A percentile compares a stretch with the other conserved stretches of the same genome.
Evolutionary conservation across 2,113 vertebrate species (phyloP).

Genomic region (Erinaceus europaeus): DNA sequence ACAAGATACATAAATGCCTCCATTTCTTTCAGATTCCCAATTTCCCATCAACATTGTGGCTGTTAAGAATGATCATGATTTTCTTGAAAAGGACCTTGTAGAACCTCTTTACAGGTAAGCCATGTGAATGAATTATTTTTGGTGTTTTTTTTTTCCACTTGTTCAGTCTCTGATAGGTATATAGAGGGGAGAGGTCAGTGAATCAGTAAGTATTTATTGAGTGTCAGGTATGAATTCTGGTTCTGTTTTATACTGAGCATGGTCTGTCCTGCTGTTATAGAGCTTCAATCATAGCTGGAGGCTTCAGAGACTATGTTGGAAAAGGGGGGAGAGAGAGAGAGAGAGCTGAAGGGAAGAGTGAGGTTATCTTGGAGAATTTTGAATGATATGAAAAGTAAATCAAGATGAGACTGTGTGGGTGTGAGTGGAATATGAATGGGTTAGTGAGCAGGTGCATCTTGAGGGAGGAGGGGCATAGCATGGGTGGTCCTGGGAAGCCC

Average conservation of each 20-base stretch:
- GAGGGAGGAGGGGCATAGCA: not conserved
- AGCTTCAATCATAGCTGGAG: not conserved
- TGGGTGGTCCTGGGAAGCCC: not conserved
- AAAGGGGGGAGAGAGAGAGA: not conserved
- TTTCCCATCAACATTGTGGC: constrained; percentile 96
- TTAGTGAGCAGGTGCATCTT: not conserved
- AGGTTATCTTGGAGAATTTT: not conserved
- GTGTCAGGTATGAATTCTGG: too few species aligned
- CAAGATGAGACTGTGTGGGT: not conserved
- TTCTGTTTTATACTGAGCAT: not conserved
- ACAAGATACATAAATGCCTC: not conserved
- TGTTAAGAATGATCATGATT: constrained; percentile 98
- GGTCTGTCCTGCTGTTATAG: not conserved
- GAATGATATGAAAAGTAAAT: not conserved
- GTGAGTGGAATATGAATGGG: too few species aligned
- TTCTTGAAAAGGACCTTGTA: constrained; percentile 98
- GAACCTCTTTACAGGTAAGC: constrained; percentile 97
- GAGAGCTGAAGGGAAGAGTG: not conserved
- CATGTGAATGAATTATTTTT: constrained; percentile 37
- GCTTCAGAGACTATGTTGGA: not conserved
- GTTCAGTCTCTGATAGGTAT: not conserved
- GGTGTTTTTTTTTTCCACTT: constrained; percentile 12
- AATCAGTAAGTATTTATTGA: not conserved
- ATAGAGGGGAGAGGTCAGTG: not conserved
- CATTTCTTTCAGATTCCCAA: constrained; percentile 87